phyloP scores from a whole-genome alignment of 2,888 invertebrate species.

The Platypus cylindrus region DNA sequence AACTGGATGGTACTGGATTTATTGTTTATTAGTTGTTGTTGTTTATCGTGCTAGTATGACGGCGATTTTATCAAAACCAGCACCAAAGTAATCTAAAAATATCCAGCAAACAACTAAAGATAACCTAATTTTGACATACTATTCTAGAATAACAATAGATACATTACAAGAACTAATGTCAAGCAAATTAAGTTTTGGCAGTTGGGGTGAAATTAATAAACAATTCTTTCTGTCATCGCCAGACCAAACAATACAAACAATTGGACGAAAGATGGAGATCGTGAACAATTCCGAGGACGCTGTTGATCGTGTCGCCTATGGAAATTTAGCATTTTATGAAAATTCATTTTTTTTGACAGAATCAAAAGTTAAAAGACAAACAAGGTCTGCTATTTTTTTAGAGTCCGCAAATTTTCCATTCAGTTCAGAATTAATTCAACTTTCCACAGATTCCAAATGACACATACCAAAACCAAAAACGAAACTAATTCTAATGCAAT shows the following conservation, averaged over 20 bases:
- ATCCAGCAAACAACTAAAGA: background rate
- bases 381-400: constrained; percentile 28
- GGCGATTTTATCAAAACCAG: constrained; percentile 68
- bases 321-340: constrained; percentile 68
- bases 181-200: constrained; percentile 53
- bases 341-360: constrained; percentile 59
- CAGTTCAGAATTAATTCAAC: no score
- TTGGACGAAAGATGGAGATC: constrained; percentile 53
- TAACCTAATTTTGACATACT: background rate
- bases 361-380: constrained; percentile 46
- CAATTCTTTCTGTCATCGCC: constrained; percentile 56
- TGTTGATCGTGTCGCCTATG: constrained; percentile 53
- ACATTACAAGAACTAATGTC: constrained; percentile 55
- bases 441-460: no score
- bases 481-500: no score
- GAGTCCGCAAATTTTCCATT: no score
- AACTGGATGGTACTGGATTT: constrained; percentile 82
- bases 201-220: constrained; percentile 59
- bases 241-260: constrained; percentile 52
- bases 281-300: constrained; percentile 49
- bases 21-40: constrained; percentile 66
- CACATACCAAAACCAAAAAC: no score
- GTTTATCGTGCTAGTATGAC: constrained; percentile 77
- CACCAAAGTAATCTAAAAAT: constrained; percentile 42
- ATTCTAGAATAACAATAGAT: constrained; percentile 61